Percentiles rank a stretch among this genome's conserved stretches.
These are phyloP conservation scores for Adrianichthys oophorus DNA, from an alignment of 2,797 vertebrate genomes.

Conservation along the genomic window DNA sequence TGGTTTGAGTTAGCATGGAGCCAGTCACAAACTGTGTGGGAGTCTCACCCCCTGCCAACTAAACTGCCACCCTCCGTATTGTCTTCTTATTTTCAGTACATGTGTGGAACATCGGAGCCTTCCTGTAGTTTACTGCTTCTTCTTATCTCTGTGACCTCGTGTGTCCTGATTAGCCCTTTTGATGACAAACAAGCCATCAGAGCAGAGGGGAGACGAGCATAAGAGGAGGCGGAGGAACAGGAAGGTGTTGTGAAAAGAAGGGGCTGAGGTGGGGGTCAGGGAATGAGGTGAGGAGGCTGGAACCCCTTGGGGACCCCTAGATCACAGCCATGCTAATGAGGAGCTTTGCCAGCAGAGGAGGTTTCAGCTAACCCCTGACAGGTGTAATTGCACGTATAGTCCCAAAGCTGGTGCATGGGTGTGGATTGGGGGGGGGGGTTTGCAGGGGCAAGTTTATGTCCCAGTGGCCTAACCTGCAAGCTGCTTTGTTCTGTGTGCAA, in stretches of 20 bases:
- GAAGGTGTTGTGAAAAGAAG: neutral
- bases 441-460: constrained; percentile 69
- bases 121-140: constrained; percentile 24
- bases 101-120: constrained; percentile 34
- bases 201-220: constrained; percentile 58
- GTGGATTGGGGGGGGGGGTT: constrained; percentile 45
- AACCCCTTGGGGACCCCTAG: constrained; percentile 79
- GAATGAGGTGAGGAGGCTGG: constrained; percentile 72
- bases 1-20: constrained; percentile 88
- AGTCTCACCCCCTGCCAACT: constrained; percentile 78
- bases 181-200: constrained; percentile 79
- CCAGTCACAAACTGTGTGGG: constrained; percentile 94
- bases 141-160: constrained; percentile 58
- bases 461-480: constrained; percentile 73
- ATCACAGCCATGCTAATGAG: constrained; percentile 87
- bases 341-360: constrained; percentile 81
- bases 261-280: constrained; percentile 45
- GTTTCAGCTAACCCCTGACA: constrained; percentile 86
- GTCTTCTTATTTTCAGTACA: constrained; percentile 50
- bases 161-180: constrained; percentile 72
- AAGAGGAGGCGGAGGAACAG: constrained; percentile 34
- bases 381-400: constrained; percentile 70
- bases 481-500: constrained; percentile 81
- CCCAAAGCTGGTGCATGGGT: constrained; percentile 39
- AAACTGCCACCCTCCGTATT: constrained; percentile 65